Base-by-base conservation (phyloP, 2,888 invertebrate genomes). In the Eilema sororculum region DNA sequence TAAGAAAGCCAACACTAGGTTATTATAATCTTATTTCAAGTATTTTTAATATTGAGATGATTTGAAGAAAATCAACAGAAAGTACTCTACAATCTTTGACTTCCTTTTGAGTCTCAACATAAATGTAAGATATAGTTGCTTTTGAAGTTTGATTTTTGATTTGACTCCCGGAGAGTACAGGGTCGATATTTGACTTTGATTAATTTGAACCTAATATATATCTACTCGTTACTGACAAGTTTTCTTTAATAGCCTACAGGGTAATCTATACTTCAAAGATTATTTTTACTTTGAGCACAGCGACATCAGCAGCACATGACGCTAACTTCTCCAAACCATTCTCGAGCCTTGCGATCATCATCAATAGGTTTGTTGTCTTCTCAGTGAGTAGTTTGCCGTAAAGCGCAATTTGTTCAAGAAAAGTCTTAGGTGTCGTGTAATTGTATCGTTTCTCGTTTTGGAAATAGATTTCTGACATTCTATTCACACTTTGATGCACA, bases 371-470 rank as follows among this genome's bases (percentile, higher is more conserved):
- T 10, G 88, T 90, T 0, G 96, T 96, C 87, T 97, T 98, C 77
- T 96, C 97, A 25, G 90, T 96, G 25, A 98, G 88, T 6, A 98
- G 90, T 86, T 98, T 98, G 0, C 96, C 94, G 86, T 97, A 99
- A 10, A 99, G 94, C 20, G 97, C 96, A 72, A 99, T 99, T 88
- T 98, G 98, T 88, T 99, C 99, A 63, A 99, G 93, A 93, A 99
- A 99, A 0, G 98, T 98, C 93, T 99, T 99, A 0, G 99, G 99
- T 0, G 99, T 99, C 0, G 99, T 99, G 91, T 99, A 99, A 91
- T 99, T 99, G 92, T 98, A 98, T 6, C 99, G 96, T 56, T 97
- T 97, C 83, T 99, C 99, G 87, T 98, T 99, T 79, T 96, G 95
- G 76, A 98, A 95, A 91, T 98, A 99, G 8, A 96, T 89, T 4